A percentile compares a stretch with the other conserved stretches of the same genome.
Conservation (phyloP, 2,888 invertebrate species). For the Schizotus pectinicornis region DNA sequence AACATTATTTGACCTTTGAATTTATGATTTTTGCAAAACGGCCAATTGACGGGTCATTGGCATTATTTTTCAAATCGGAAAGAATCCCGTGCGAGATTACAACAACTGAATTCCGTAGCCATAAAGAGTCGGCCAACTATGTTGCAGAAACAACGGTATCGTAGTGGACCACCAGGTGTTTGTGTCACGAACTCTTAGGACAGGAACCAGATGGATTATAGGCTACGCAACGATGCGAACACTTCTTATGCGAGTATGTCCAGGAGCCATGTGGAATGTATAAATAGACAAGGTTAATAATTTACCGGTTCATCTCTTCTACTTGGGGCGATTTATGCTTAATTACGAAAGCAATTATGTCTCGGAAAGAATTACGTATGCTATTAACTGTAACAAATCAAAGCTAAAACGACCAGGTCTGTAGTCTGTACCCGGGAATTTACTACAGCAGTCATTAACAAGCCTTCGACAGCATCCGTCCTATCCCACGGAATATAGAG, state of each 20-base stretch:
- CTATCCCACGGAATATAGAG: no score
- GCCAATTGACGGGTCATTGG: neutral
- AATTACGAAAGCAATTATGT: no score
- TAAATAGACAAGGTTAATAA: neutral
- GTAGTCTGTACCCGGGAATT: no score
- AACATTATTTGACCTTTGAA: no score
- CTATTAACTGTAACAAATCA: no score
- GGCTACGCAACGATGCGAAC: slow-evolving; percentile 3
- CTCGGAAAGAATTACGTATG: no score
- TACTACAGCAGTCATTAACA: no score
- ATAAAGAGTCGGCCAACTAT: neutral
- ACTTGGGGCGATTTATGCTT: no score
- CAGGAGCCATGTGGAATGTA: neutral
- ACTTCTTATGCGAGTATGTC: neutral
- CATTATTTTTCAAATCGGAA: neutral
- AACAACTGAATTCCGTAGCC: neutral
- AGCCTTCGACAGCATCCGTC: no score
- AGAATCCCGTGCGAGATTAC: neutral
- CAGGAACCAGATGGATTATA: slow-evolving; percentile 18
- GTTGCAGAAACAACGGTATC: slow-evolving; percentile 11
- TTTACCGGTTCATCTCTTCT: neutral
- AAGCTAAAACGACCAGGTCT: no score
- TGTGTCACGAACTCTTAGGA: slow-evolving; percentile 19
- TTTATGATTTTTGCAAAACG: neutral
- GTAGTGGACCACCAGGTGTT: slow-evolving; percentile 17